Evolutionary conservation across 1,140 invertebrate genomes (phyloP).

Genomic region (Temnothorax longispinosus): DNA sequence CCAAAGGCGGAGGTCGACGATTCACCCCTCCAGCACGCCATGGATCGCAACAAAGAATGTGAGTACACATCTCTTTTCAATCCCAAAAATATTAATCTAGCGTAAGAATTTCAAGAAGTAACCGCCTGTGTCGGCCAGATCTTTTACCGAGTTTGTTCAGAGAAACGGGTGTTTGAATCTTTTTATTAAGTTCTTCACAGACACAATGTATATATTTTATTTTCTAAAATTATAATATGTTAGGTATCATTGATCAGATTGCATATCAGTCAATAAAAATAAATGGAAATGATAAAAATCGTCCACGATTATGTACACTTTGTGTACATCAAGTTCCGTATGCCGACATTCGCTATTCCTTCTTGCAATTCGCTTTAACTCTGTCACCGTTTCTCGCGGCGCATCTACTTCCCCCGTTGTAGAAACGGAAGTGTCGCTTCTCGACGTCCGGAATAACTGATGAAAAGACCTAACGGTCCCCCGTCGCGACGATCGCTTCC

Average conservation of each 20-base stretch:
- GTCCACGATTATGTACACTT: not conserved
- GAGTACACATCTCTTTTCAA: conserved; percentile 82
- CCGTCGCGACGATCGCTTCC: conserved; percentile 69
- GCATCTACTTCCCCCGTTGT: conserved; percentile 30
- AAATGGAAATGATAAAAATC: not conserved
- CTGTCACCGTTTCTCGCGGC: too few relatives aligned
- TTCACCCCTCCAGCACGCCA: conserved; percentile 95
- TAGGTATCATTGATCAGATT: not conserved
- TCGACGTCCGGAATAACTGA: conserved; percentile 77
- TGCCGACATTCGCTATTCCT: not conserved
- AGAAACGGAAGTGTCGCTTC: conserved; percentile 73
- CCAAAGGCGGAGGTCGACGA: conserved; percentile 97
- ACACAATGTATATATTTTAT: not conserved
- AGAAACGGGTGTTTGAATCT: not conserved
- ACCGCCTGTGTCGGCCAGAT: not conserved
- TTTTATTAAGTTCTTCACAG: not conserved
- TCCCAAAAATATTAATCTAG: not conserved
- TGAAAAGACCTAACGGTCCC: conserved; percentile 77
- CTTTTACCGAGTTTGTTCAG: not conserved
- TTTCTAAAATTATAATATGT: too few relatives aligned
- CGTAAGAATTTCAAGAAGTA: not conserved
- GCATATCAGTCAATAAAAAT: not conserved
- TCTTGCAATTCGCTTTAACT: not conserved
- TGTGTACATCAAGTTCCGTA: not conserved
- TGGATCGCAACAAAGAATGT: conserved; percentile 99